These are phyloP conservation scores for Adelognathus sp. DNA, from an alignment of 2,888 invertebrate genomes.

Conservation along the genomic window DNA sequence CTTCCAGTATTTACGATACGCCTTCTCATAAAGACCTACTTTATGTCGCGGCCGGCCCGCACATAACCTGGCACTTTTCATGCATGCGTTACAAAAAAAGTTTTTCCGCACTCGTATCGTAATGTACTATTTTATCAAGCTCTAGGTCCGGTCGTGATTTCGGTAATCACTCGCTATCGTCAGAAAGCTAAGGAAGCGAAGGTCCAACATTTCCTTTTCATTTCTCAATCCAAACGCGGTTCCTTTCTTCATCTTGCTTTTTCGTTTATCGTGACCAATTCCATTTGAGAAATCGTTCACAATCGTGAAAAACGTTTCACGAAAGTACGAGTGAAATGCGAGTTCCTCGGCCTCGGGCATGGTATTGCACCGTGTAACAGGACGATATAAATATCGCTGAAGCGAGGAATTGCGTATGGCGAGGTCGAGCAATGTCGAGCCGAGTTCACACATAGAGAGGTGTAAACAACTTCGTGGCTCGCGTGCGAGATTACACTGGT, in stretches of 20 bases:
- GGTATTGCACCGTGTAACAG: constrained; percentile 16
- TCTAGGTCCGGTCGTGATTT: too few relatives aligned
- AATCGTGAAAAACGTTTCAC: constrained; percentile 38
- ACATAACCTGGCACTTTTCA: too few relatives aligned
- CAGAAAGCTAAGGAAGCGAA: too few relatives aligned
- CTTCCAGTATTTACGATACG: too few relatives aligned
- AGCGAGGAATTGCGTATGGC: constrained; percentile 55
- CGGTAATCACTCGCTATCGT: too few relatives aligned
- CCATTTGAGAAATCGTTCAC: constrained; percentile 20
- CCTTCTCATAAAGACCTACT: too few relatives aligned
- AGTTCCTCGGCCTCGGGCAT: not conserved
- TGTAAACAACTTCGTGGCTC: constrained; percentile 1
- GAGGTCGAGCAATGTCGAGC: constrained; percentile 28
- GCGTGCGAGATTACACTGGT: constrained; percentile 6
- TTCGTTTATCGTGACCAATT: constrained; percentile 51
- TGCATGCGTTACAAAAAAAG: too few relatives aligned
- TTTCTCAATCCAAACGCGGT: constrained; percentile 5
- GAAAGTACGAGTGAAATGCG: constrained; percentile 19
- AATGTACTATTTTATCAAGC: too few relatives aligned
- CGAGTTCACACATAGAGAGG: constrained; percentile 1
- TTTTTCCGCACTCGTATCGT: too few relatives aligned
- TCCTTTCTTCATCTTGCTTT: constrained; percentile 24
- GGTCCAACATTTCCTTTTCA: not conserved
- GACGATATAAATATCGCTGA: constrained; percentile 57
- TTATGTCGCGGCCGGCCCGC: too few relatives aligned